Percentiles rank a stretch among this genome's conserved stretches.
Conservation (phyloP, 2,888 invertebrate species). For the Athripsodes cinereus region DNA sequence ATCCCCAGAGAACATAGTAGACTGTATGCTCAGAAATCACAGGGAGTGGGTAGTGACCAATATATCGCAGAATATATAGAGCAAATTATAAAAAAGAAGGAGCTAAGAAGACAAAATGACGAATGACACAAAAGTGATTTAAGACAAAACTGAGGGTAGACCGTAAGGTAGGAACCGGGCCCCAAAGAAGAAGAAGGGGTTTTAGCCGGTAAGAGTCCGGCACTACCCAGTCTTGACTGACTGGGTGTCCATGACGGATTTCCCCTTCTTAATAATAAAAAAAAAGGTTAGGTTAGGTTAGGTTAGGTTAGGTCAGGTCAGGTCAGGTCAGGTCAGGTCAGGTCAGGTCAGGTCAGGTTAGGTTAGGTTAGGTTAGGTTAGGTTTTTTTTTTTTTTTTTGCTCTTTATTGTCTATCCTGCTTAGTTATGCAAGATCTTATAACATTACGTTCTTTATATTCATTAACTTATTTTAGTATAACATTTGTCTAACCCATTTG, state of each 20-base stretch:
- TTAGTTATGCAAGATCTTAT: neutral
- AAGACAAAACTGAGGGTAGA: neutral
- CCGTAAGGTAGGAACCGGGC: neutral
- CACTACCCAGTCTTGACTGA: neutral
- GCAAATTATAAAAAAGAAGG: neutral
- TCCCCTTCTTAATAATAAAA: neutral
- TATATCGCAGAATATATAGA: no score
- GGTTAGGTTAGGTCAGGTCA: constrained; percentile 26
- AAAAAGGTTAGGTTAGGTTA: constrained; percentile 14
- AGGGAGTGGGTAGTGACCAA: no score
- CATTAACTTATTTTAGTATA: no score
- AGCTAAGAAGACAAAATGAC: neutral
- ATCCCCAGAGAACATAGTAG: no score
- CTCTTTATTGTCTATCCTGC: no score
- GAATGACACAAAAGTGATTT: neutral
- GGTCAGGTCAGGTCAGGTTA: constrained; percentile 25
- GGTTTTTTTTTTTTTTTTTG: no score
- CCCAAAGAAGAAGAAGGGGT: neutral
- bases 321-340: constrained; percentile 26
- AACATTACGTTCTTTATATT: constrained; percentile 25
- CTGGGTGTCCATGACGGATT: constrained; percentile 3
- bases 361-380: constrained; percentile 24
- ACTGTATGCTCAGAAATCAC: no score
- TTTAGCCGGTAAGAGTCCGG: constrained; percentile 4
- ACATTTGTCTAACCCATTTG: no score